A percentile compares a stretch with the other conserved stretches of the same genome.
Conservation (phyloP, 2,797 vertebrate genomes). For the Argya squamiceps region DNA sequence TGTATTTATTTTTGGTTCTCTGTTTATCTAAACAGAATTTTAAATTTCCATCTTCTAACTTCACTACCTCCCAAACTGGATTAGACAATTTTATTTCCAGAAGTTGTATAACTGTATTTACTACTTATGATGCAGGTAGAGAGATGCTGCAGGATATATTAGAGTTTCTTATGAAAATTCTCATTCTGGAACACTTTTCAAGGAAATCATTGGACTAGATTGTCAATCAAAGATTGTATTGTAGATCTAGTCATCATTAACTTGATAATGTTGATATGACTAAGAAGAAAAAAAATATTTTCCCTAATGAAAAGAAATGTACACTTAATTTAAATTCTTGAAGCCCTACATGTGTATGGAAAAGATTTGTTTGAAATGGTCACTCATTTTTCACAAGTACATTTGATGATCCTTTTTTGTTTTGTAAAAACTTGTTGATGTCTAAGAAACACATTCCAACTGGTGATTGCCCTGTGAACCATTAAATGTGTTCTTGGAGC, state of each 20-base stretch:
- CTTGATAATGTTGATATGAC: background rate
- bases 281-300: background rate
- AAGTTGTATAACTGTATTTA: background rate
- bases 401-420: background rate
- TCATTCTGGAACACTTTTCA: background rate
- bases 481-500: background rate
- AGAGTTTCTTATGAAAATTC: background rate
- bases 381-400: background rate
- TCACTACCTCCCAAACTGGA: background rate
- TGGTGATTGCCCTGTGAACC: background rate
- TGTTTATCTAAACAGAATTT: background rate
- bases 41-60: background rate
- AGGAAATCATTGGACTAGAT: background rate
- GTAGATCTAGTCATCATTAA: background rate
- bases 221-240: background rate
- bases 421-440: background rate
- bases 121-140: background rate
- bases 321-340: background rate
- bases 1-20: background rate
- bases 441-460: background rate
- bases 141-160: background rate
- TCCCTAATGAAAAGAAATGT: background rate
- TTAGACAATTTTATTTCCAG: background rate
- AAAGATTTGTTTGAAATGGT: background rate
- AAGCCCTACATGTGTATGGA: background rate